Conservation (phyloP, 2,888 invertebrate species). For the Hirtodrosophila cameraria region DNA sequence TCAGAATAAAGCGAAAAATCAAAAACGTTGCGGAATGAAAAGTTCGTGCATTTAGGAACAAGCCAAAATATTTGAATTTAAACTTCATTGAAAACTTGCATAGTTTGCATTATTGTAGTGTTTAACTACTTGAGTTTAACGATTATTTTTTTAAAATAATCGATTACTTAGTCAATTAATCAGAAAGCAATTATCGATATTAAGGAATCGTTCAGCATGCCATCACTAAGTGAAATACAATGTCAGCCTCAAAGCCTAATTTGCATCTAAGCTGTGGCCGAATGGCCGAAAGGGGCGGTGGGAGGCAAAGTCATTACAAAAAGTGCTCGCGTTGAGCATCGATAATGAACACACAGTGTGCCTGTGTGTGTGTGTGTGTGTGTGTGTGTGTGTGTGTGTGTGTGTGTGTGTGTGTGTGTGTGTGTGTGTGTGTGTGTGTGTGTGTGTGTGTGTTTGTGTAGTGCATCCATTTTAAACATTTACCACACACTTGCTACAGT, state of each 20-base stretch:
- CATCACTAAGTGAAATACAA: not conserved
- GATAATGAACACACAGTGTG: slow-evolving; percentile 61
- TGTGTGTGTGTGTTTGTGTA: slow-evolving; percentile 1
- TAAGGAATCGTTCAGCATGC: too few relatives aligned
- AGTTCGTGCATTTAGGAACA: too few relatives aligned
- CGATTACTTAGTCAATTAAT: too few relatives aligned
- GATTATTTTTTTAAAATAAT: too few relatives aligned
- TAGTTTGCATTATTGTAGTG: too few relatives aligned
- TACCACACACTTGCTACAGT: slow-evolving; percentile 23
- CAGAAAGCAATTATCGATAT: too few relatives aligned
- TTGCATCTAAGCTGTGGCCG: slow-evolving; percentile 56
- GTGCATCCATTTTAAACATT: slow-evolving; percentile 31
- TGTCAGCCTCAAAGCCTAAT: slow-evolving; percentile 49
- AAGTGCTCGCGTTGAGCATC: slow-evolving; percentile 43
- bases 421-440: slow-evolving; percentile 3
- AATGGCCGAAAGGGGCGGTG: not conserved
- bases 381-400: not conserved
- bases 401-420: not conserved
- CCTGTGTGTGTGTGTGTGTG: not conserved
- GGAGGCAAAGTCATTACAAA: slow-evolving; percentile 62
- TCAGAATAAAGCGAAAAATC: too few relatives aligned
- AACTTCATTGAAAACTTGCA: too few relatives aligned
- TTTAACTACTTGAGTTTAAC: too few relatives aligned
- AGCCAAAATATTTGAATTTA: too few relatives aligned
- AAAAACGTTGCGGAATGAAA: too few relatives aligned